These are phyloP conservation scores for Agrypnus murinus DNA, from an alignment of 2,888 invertebrate species.

Conservation along the genomic window DNA sequence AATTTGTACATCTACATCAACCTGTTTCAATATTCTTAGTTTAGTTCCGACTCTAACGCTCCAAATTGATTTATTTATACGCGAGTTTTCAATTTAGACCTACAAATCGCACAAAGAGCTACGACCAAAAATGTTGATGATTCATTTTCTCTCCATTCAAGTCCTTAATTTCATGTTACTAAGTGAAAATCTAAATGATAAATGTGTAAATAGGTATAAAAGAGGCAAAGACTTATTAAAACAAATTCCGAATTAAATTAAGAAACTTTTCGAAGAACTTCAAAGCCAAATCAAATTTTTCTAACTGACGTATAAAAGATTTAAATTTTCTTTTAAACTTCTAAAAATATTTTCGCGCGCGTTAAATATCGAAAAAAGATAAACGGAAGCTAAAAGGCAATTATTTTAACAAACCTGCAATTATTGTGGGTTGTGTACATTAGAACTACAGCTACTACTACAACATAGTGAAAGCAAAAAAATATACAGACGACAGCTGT, in stretches of 20 bases:
- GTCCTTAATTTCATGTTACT: neutral
- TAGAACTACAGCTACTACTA: conserved; percentile 12
- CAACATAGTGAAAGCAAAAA: conserved; percentile 47
- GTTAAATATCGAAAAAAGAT: neutral
- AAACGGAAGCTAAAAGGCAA: conserved; percentile 19
- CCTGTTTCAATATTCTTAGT: conserved; percentile 19
- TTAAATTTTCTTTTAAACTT: no score
- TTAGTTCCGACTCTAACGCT: neutral
- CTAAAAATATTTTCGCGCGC: no score
- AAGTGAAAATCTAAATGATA: neutral
- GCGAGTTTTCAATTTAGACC: conserved; percentile 10
- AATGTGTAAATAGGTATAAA: neutral
- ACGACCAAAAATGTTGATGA: neutral
- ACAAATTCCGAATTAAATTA: neutral
- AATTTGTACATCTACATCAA: conserved; percentile 9
- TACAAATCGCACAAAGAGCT: no score
- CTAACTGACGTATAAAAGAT: no score
- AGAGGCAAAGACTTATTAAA: neutral
- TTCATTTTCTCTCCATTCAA: neutral
- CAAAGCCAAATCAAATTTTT: no score
- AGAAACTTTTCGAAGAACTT: neutral
- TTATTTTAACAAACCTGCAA: conserved; percentile 36
- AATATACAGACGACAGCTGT: conserved; percentile 62
- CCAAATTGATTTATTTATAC: conserved; percentile 16
- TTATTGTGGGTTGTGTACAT: conserved; percentile 42